phyloP scores from a whole-genome alignment of 2,113 vertebrate species.

The Gymnobelideus leadbeateri region DNA sequence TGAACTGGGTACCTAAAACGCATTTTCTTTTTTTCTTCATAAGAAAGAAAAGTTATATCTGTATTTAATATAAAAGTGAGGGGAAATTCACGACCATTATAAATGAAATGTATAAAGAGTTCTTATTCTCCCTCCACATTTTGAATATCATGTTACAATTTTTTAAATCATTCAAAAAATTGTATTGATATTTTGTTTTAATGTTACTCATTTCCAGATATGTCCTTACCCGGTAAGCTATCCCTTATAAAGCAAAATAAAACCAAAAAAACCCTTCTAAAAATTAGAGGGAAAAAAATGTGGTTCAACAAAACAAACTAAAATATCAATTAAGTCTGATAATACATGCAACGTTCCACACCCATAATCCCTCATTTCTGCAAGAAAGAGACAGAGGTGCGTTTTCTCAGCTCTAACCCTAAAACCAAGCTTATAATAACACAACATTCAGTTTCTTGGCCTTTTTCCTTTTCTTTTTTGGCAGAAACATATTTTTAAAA shows the following conservation, averaged over 20 bases:
- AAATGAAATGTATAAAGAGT: neutral
- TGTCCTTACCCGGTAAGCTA: neutral
- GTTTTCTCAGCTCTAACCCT: neutral
- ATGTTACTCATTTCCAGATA: neutral
- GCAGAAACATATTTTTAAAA: slow-evolving; percentile 68
- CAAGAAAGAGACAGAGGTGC: neutral
- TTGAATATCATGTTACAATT: neutral
- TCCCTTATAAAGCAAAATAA: neutral
- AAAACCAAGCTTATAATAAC: neutral
- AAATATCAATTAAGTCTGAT: neutral
- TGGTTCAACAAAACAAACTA: neutral
- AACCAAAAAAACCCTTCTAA: neutral
- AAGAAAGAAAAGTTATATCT: neutral
- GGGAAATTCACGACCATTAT: neutral
- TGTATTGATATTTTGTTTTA: neutral
- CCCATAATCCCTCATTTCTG: neutral
- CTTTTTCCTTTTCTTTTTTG: neutral
- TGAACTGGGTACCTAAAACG: slow-evolving; percentile 64
- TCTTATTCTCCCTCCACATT: neutral
- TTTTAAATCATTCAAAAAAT: neutral
- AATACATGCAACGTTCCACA: neutral
- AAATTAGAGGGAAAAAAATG: neutral
- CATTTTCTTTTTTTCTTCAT: neutral
- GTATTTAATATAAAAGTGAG: neutral
- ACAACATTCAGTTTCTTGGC: neutral